Percentiles rank a stretch among this genome's conserved stretches.
Evolutionary conservation across 2,113 vertebrate species (phyloP).

Genomic region (Etheostoma cragini): DNA sequence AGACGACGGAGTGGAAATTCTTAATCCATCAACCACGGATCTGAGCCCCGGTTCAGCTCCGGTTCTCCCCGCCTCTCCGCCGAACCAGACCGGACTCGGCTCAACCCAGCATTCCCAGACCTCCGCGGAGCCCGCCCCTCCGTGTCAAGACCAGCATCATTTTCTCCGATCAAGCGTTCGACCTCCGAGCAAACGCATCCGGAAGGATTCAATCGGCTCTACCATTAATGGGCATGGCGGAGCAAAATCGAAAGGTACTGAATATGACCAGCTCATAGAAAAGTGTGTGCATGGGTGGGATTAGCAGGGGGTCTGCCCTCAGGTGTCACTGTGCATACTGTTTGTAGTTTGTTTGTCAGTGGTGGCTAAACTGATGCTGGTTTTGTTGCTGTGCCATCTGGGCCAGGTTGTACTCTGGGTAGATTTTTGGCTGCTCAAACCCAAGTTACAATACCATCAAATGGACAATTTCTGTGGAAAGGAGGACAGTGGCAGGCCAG

Average conservation of each 20-base stretch:
- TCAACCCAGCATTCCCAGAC: constrained; percentile 75
- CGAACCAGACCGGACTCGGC: constrained; percentile 71
- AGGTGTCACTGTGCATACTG: constrained; percentile 20
- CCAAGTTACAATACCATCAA: constrained; percentile 38
- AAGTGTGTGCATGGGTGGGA: constrained; percentile 20
- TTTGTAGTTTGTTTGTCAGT: constrained; percentile 40
- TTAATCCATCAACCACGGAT: constrained; percentile 83
- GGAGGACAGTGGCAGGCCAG: neutral
- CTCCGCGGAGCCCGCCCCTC: constrained; percentile 78
- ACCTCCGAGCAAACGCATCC: constrained; percentile 96
- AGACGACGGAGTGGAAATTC: constrained; percentile 88
- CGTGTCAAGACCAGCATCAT: constrained; percentile 97
- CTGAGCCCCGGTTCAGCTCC: constrained; percentile 78
- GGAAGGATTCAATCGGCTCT: constrained; percentile 92
- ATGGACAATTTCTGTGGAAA: constrained; percentile 1
- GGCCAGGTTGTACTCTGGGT: neutral
- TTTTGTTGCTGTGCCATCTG: constrained; percentile 28
- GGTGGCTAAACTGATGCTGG: constrained; percentile 5
- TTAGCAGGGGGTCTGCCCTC: constrained; percentile 27
- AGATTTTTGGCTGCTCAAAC: constrained; percentile 12
- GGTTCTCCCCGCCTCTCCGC: constrained; percentile 75
- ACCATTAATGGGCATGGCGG: constrained; percentile 86
- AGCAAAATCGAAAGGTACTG: constrained; percentile 89
- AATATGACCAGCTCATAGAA: constrained; percentile 80
- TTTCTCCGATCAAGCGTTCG: constrained; percentile 98